Evolutionary conservation across 1,140 invertebrate species (phyloP).

Genomic region (Euschistus heros): DNA sequence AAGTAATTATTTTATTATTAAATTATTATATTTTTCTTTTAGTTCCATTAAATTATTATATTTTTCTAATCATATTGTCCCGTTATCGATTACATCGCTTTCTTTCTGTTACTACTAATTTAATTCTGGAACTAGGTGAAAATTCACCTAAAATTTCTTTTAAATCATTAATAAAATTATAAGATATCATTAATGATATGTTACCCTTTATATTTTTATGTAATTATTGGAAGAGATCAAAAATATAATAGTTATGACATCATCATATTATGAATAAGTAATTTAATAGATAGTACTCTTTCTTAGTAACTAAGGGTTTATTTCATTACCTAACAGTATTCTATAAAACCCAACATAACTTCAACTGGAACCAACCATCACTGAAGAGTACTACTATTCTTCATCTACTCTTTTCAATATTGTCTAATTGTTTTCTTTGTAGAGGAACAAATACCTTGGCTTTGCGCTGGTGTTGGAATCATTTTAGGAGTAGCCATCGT

Average conservation of each 20-base stretch:
- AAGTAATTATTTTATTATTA: conserved; percentile 32
- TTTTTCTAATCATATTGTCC: not conserved
- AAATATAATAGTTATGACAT: too few species aligned
- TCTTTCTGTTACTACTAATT: not conserved
- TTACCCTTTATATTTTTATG: not conserved
- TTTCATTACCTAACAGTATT: too few species aligned
- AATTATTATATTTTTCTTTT: conserved; percentile 1
- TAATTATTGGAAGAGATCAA: too few species aligned
- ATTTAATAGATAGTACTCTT: too few species aligned
- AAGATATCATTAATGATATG: not conserved
- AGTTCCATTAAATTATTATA: not conserved
- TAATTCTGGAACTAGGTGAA: too few species aligned
- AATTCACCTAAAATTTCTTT: not conserved
- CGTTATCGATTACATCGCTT: not conserved
- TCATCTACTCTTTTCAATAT: too few species aligned
- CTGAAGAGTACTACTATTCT: too few species aligned
- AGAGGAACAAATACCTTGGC: conserved; percentile 61
- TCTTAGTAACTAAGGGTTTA: too few species aligned
- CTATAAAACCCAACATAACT: too few species aligned
- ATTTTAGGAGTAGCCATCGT: conserved; percentile 58
- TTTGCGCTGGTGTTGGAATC: conserved; percentile 60
- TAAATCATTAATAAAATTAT: not conserved
- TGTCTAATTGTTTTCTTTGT: conserved; percentile 36
- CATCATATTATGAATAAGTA: too few species aligned
- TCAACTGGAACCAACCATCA: too few species aligned